These are phyloP conservation scores for Indri indri DNA, from an alignment of 2,113 vertebrate species.

Conservation along the genomic window DNA sequence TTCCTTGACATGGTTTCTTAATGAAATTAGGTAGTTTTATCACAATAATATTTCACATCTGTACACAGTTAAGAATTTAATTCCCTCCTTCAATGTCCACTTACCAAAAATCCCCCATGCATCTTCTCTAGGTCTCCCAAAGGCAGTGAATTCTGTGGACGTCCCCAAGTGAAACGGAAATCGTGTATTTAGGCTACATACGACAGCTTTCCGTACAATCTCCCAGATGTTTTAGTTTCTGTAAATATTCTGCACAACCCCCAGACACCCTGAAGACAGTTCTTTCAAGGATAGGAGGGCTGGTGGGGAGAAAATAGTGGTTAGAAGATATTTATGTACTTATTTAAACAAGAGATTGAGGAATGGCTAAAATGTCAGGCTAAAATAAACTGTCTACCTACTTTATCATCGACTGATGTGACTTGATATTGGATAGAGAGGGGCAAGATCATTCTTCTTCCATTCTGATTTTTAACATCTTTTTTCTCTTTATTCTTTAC, in stretches of 20 bases:
- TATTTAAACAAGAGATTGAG: neutral
- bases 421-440: neutral
- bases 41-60: neutral
- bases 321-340: neutral
- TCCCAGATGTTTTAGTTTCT: neutral
- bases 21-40: neutral
- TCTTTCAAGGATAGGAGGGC: neutral
- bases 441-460: neutral
- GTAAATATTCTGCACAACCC: neutral
- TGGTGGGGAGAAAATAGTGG: neutral
- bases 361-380: neutral
- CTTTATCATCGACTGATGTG: neutral
- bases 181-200: neutral
- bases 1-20: neutral
- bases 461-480: neutral
- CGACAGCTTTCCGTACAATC: neutral
- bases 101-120: neutral
- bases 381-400: neutral
- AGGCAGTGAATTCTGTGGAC: neutral
- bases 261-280: neutral
- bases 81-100: neutral
- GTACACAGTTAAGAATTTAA: neutral
- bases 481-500: slow-evolving; percentile 1
- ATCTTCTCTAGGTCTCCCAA: neutral
- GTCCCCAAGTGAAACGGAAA: neutral